These are phyloP conservation scores for Paguma larvata DNA, from an alignment of 2,797 vertebrate species.

Conservation along the genomic window DNA sequence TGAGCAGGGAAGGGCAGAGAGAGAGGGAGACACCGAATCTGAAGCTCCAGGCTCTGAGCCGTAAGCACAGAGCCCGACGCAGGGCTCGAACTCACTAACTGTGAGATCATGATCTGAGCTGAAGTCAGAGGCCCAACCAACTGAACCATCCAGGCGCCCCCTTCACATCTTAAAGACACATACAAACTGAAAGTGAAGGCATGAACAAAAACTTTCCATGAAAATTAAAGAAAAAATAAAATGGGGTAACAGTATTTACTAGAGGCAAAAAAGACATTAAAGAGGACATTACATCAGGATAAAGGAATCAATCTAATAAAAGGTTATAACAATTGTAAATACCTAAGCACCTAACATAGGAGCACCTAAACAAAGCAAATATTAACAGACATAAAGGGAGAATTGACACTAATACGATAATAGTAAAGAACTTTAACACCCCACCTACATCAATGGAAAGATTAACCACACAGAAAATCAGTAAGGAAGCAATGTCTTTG, in stretches of 20 bases:
- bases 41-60: no score
- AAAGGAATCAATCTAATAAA: not conserved
- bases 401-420: not conserved
- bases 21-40: no score
- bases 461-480: not conserved
- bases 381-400: not conserved
- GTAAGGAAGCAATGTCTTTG: not conserved
- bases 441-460: not conserved
- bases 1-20: no score
- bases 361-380: not conserved
- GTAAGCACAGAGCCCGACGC: no score
- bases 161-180: not conserved
- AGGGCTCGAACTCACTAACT: no score
- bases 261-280: not conserved
- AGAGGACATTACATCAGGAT: not conserved
- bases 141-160: no score
- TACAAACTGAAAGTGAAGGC: not conserved
- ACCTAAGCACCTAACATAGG: not conserved
- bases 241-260: not conserved
- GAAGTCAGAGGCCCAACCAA: no score
- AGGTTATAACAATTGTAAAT: not conserved
- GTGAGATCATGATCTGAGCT: no score
- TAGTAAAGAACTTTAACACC: not conserved
- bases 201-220: not conserved
- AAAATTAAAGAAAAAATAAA: not conserved